These are phyloP conservation scores for Podarcis siculus DNA, from an alignment of 2,797 vertebrate genomes.

Conservation along the genomic window DNA sequence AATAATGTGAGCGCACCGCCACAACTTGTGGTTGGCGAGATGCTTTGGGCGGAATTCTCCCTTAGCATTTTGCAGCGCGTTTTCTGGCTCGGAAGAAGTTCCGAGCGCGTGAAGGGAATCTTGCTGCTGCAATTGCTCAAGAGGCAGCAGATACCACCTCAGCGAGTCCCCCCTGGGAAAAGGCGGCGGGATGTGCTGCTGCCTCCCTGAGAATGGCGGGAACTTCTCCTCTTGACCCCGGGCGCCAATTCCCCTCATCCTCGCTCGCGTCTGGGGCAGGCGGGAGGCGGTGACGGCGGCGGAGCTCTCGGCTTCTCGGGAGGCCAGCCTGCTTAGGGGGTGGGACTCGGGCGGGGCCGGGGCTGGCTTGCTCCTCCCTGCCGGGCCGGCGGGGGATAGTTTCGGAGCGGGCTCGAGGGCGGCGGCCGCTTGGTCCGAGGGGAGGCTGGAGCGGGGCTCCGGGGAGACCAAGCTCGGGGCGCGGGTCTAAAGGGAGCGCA, in stretches of 20 bases:
- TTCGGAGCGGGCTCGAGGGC: conserved; percentile 45
- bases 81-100: neutral
- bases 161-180: neutral
- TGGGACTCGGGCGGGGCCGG: conserved; percentile 52
- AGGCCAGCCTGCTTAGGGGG: conserved; percentile 45
- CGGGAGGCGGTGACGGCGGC: neutral
- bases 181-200: no score
- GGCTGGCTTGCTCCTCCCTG: conserved; percentile 46
- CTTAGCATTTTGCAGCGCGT: no score
- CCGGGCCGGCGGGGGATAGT: conserved; percentile 40
- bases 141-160: no score
- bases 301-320: neutral
- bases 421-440: neutral
- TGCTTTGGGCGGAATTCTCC: neutral
- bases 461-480: neutral
- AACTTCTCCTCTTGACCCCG: neutral
- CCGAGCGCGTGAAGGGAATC: no score
- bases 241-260: neutral
- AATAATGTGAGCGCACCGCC: neutral
- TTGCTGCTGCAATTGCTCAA: no score
- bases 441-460: neutral
- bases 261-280: no score
- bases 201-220: neutral
- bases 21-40: neutral
- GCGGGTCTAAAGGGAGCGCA: neutral